phyloP scores from a whole-genome alignment of 2,888 invertebrate species.

The Laspeyria flexula region DNA sequence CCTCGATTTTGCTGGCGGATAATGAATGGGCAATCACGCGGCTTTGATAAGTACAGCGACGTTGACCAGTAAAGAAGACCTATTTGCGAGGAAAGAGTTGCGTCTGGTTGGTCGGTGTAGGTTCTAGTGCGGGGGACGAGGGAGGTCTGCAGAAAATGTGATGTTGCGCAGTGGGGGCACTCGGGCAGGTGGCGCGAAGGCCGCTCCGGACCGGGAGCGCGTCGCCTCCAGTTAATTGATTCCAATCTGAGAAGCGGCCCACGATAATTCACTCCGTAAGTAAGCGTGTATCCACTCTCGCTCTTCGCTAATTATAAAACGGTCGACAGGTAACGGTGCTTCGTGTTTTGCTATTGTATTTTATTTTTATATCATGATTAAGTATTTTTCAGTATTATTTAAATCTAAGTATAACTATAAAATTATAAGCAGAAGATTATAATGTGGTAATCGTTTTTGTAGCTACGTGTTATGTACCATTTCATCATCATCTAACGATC shows the following conservation, averaged over 20 bases:
- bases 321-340: slow-evolving; percentile 55
- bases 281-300: slow-evolving; percentile 62
- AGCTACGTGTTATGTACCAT: no score
- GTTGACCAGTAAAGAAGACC: slow-evolving; percentile 42
- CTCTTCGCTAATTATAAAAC: slow-evolving; percentile 57
- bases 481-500: no score
- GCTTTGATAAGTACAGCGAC: slow-evolving; percentile 53
- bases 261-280: slow-evolving; percentile 70
- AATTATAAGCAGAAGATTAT: no score
- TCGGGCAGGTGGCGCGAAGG: slow-evolving; percentile 79
- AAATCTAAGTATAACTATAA: no score
- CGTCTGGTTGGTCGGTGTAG: slow-evolving; percentile 31
- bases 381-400: not conserved
- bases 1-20: slow-evolving; percentile 62
- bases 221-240: slow-evolving; percentile 80
- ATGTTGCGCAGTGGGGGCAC: slow-evolving; percentile 14
- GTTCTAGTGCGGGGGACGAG: slow-evolving; percentile 25
- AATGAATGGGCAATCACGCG: slow-evolving; percentile 70
- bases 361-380: slow-evolving; percentile 4
- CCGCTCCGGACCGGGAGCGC: slow-evolving; percentile 70
- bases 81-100: slow-evolving; percentile 23
- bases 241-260: slow-evolving; percentile 76
- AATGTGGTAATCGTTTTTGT: no score
- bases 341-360: slow-evolving; percentile 41
- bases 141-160: slow-evolving; percentile 18